phyloP scores from a whole-genome alignment of 2,888 invertebrate genomes.

The Phrixothrix hirtus region DNA sequence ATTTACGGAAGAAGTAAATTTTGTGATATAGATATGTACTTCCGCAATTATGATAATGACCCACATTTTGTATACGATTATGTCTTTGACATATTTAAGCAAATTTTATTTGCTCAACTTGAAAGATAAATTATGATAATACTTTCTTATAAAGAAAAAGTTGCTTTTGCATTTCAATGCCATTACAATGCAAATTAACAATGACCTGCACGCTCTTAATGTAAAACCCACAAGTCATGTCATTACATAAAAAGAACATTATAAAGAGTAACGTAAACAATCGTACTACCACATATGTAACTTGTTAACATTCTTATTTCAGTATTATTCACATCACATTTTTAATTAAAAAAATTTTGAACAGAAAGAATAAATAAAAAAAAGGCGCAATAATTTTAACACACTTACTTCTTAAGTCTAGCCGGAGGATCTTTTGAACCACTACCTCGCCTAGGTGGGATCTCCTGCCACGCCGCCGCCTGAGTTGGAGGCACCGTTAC shows the following conservation, averaged over 20 bases:
- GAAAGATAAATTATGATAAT: no score
- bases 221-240: no score
- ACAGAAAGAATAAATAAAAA: slow-evolving; percentile 1
- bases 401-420: slow-evolving; percentile 50
- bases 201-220: no score
- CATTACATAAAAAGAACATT: no score
- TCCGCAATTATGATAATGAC: no score
- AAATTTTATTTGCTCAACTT: no score
- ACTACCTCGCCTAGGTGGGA: slow-evolving; percentile 64
- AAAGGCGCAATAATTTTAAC: background rate
- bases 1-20: no score
- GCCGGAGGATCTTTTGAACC: slow-evolving; percentile 54
- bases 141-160: no score
- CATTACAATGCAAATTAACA: no score
- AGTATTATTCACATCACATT: slow-evolving; percentile 7
- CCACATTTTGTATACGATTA: no score
- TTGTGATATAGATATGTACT: no score
- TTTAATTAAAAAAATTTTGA: slow-evolving; percentile 2
- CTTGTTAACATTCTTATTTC: background rate
- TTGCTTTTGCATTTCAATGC: background rate
- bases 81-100: no score
- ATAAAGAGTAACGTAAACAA: background rate
- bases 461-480: slow-evolving; percentile 58
- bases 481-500: slow-evolving; percentile 64
- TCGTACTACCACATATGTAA: background rate